Conservation (phyloP, 2,797 vertebrate species). For the Taenioides sp. region DNA sequence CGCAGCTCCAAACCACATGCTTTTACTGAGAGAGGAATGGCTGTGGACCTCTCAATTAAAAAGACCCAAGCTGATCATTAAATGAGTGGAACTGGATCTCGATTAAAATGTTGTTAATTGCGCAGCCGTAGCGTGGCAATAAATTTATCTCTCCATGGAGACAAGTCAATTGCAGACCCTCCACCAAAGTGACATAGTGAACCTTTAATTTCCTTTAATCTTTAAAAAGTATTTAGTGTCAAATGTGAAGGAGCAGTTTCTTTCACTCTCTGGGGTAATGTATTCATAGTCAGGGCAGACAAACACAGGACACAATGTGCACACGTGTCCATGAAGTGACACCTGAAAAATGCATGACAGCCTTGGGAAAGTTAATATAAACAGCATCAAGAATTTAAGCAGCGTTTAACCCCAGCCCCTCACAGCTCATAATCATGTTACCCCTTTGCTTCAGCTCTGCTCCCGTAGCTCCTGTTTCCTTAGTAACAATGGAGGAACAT, state of each 20-base stretch:
- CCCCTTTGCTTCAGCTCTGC: slow-evolving; percentile 33
- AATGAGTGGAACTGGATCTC: too few species aligned
- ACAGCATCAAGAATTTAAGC: slow-evolving; percentile 25
- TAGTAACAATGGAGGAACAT: slow-evolving; percentile 69
- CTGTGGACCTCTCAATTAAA: too few species aligned
- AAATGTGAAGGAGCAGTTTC: slow-evolving; percentile 7
- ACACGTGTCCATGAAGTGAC: slow-evolving; percentile 21
- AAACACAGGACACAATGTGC: not conserved
- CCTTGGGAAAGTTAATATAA: slow-evolving; percentile 18
- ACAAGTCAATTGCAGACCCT: too few species aligned
- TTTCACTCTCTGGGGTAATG: slow-evolving; percentile 1
- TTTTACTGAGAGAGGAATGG: too few species aligned
- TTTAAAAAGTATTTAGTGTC: slow-evolving; percentile 10
- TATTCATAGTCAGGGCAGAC: slow-evolving; percentile 1
- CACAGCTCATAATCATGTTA: slow-evolving; percentile 29
- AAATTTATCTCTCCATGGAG: too few species aligned
- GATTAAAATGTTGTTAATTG: too few species aligned
- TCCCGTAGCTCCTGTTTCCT: slow-evolving; percentile 65
- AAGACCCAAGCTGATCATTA: too few species aligned
- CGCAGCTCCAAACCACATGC: too few species aligned
- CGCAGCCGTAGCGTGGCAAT: too few species aligned
- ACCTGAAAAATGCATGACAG: slow-evolving; percentile 8
- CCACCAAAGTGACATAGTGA: not conserved
- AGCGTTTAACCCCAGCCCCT: slow-evolving; percentile 41
- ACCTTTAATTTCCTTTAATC: slow-evolving; percentile 4